phyloP scores from a whole-genome alignment of 2,113 vertebrate genomes.

The Catharus fuscescens region DNA sequence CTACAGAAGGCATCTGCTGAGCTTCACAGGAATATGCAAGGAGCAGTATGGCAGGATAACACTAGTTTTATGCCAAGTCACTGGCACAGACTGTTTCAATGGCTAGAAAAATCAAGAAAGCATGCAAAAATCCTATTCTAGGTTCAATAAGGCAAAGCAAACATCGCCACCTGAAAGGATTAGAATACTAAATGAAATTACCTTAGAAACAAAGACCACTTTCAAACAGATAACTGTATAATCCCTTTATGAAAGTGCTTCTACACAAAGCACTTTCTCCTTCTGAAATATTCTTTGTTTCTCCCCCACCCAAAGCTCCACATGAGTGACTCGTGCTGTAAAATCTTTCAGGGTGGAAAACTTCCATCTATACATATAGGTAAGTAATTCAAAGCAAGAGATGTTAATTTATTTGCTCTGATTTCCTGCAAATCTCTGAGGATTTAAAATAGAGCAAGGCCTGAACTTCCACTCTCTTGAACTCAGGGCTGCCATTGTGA shows the following conservation, averaged over 20 bases:
- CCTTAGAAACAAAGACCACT: conserved; percentile 29
- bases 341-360: not conserved
- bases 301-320: not conserved
- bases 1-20: not conserved
- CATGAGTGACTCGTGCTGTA: not conserved
- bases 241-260: conserved; percentile 20
- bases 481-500: not conserved
- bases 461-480: not conserved
- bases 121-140: not conserved
- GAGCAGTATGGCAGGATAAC: not conserved
- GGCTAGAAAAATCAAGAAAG: conserved; percentile 7
- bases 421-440: not conserved
- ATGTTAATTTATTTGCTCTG: not conserved
- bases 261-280: not conserved
- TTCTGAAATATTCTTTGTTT: not conserved
- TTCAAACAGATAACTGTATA: not conserved
- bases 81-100: not conserved
- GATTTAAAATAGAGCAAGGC: not conserved
- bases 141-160: conserved; percentile 16
- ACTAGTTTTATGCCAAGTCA: not conserved
- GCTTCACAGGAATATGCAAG: not conserved
- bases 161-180: conserved; percentile 19
- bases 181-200: conserved; percentile 13
- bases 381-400: not conserved
- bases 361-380: not conserved